phyloP scores from a whole-genome alignment of 1,140 invertebrate species.

The Calliphora vicina region DNA sequence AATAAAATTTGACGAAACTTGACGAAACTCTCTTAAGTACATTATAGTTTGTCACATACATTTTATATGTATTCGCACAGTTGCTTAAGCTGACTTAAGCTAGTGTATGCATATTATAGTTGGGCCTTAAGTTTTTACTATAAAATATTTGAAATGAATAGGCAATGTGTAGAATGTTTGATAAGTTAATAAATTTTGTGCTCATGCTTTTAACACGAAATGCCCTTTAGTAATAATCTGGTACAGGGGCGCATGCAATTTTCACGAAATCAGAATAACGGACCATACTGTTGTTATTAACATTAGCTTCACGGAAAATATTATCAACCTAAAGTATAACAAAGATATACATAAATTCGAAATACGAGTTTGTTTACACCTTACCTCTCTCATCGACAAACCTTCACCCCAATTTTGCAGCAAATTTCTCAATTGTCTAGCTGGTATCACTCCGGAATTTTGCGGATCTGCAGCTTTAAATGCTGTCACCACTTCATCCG shows the following conservation, averaged over 20 bases:
- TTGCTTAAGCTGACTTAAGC: no score
- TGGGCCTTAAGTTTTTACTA: conserved; percentile 28
- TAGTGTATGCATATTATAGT: no score
- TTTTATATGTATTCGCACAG: no score
- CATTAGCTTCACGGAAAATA: conserved; percentile 92
- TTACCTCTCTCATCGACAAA: conserved; percentile 86
- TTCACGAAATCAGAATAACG: conserved; percentile 93
- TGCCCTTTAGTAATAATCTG: conserved; percentile 80
- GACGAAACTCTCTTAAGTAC: no score
- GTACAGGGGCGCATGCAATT: conserved; percentile 91
- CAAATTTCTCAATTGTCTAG: conserved; percentile 85
- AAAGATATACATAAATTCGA: not conserved
- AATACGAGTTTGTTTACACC: not conserved
- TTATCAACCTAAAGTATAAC: conserved; percentile 77
- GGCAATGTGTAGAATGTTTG: no score
- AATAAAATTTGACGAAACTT: no score
- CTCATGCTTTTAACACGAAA: not conserved
- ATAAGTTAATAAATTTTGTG: no score
- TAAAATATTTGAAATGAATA: no score
- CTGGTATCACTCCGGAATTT: conserved; percentile 79
- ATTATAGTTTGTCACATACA: no score
- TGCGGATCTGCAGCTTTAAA: conserved; percentile 84
- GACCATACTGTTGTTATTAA: conserved; percentile 81
- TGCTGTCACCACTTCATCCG: conserved; percentile 87
- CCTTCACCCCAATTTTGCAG: conserved; percentile 91